Conservation (phyloP, 2,888 invertebrate species). For the Strigamia maritima region DNA sequence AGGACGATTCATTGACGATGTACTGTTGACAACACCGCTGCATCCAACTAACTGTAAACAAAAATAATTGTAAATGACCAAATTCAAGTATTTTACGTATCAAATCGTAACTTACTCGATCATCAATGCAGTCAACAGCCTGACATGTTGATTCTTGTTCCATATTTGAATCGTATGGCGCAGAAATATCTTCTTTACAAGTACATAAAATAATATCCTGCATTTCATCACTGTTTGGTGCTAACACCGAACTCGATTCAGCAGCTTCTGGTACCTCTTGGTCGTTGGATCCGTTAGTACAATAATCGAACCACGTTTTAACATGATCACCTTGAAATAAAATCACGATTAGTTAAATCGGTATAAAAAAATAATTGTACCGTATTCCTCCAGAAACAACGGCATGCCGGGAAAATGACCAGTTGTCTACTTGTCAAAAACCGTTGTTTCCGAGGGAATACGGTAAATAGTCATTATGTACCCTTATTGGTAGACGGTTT, state of each 20-base stretch:
- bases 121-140: conserved; percentile 42
- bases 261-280: background rate
- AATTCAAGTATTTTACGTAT: background rate
- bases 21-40: conserved; percentile 61
- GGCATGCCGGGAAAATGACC: too few species aligned
- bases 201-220: conserved; percentile 28
- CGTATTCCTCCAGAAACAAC: too few species aligned
- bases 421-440: too few species aligned
- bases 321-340: background rate
- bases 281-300: background rate
- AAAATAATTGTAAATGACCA: conserved; percentile 14
- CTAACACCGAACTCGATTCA: background rate
- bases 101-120: conserved; percentile 37
- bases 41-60: conserved; percentile 65
- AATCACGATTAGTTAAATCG: background rate
- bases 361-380: background rate
- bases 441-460: too few species aligned
- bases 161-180: background rate
- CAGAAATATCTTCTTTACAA: conserved; percentile 20
- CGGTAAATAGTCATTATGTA: background rate
- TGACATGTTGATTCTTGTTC: conserved; percentile 38
- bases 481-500: background rate
- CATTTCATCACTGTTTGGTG: background rate
- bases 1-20: conserved; percentile 47
- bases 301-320: background rate